Percentiles rank a stretch among this genome's conserved stretches.
These are phyloP conservation scores for Chymomyza procnemis DNA, from an alignment of 2,888 invertebrate genomes.

Conservation along the genomic window DNA sequence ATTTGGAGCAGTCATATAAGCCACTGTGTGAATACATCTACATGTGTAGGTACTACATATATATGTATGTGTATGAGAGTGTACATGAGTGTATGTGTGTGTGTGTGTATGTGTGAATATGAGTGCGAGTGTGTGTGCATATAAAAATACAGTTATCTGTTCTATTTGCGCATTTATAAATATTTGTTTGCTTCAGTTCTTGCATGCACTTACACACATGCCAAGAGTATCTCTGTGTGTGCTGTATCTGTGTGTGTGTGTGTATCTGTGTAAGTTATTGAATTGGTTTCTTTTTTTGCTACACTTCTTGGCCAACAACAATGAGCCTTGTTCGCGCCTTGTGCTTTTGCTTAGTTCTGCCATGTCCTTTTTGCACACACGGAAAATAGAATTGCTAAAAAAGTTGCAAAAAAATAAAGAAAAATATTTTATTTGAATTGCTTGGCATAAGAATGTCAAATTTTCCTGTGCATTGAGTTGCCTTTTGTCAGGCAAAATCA, in stretches of 20 bases:
- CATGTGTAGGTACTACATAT: conserved; percentile 9
- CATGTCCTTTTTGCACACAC: conserved; percentile 9
- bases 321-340: conserved; percentile 9
- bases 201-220: conserved; percentile 56
- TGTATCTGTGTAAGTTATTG: conserved; percentile 50
- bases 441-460: conserved; percentile 74
- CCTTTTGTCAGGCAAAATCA: conserved; percentile 12
- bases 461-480: conserved; percentile 54
- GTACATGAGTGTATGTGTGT: conserved; percentile 21
- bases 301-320: conserved; percentile 25
- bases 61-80: too few relatives aligned
- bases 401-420: conserved; percentile 3
- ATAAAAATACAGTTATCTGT: conserved; percentile 73
- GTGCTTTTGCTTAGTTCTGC: conserved; percentile 56
- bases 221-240: conserved; percentile 5
- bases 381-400: not conserved
- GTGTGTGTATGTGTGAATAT: conserved; percentile 28
- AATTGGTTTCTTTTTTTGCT: conserved; percentile 40
- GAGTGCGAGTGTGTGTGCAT: conserved; percentile 49
- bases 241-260: conserved; percentile 13
- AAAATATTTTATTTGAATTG: conserved; percentile 53
- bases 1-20: not conserved
- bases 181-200: conserved; percentile 67
- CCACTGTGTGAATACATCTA: conserved; percentile 24
- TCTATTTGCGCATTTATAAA: conserved; percentile 73